These are phyloP conservation scores for Plecotus auritus DNA, from an alignment of 2,113 vertebrate species.

Conservation along the genomic window DNA sequence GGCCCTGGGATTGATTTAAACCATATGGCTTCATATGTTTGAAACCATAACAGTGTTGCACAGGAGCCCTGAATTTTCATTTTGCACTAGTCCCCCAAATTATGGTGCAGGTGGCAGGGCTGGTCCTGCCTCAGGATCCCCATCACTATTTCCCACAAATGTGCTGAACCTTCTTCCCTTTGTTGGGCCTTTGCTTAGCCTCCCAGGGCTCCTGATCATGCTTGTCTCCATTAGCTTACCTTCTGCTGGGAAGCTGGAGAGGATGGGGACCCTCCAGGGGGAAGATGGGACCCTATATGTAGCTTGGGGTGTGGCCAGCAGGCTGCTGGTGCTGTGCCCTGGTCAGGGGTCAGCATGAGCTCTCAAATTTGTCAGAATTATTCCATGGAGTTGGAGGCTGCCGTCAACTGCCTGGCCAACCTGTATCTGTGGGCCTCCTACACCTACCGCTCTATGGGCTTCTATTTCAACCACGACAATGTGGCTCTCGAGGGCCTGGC, in stretches of 20 bases:
- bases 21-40: neutral
- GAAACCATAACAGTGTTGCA: neutral
- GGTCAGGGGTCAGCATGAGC: neutral
- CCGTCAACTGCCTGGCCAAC: too few relatives aligned
- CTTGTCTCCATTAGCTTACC: neutral
- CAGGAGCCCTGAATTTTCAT: neutral
- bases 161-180: neutral
- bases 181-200: neutral
- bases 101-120: neutral
- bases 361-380: too few relatives aligned
- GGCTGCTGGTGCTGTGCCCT: too few relatives aligned
- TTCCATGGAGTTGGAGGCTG: too few relatives aligned
- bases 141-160: neutral
- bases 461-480: too few relatives aligned
- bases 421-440: too few relatives aligned
- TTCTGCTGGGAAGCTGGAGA: neutral
- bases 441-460: too few relatives aligned
- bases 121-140: neutral
- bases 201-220: neutral
- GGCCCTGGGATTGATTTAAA: neutral
- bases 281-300: too few relatives aligned
- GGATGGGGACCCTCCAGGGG: accelerated
- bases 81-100: neutral
- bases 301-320: too few relatives aligned
- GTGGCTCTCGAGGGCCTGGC: too few relatives aligned